Percentiles rank a stretch among this genome's conserved stretches.
Evolutionary conservation across 2,888 invertebrate genomes (phyloP).

Genomic region (Heliconius ethilla): DNA sequence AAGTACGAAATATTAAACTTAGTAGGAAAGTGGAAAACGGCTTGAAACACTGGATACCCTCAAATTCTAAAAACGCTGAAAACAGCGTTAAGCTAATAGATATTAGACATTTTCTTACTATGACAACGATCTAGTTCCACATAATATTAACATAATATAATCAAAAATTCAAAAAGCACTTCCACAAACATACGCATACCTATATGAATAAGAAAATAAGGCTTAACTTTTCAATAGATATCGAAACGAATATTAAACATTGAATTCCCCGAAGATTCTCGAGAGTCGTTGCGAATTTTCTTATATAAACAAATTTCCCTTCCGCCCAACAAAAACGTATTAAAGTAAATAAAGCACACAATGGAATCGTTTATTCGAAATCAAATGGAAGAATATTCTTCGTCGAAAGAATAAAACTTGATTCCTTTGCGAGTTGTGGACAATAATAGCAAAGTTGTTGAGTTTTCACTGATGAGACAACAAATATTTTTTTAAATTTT

Average conservation of each 20-base stretch:
- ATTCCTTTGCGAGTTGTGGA: conserved; percentile 22
- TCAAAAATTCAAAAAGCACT: not conserved
- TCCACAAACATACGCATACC: not conserved
- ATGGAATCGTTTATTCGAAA: conserved; percentile 45
- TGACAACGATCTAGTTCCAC: not conserved
- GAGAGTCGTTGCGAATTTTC: conserved; percentile 36
- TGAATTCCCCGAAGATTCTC: conserved; percentile 32
- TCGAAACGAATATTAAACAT: conserved; percentile 26
- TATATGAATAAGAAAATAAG: conserved; percentile 11
- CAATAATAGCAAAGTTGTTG: conserved; percentile 27
- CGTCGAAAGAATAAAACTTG: conserved; percentile 27
- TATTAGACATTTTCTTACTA: too few relatives aligned
- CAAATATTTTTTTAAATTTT: not conserved
- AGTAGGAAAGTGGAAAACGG: too few relatives aligned
- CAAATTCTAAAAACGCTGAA: too few relatives aligned
- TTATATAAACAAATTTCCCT: conserved; percentile 43
- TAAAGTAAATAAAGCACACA: conserved; percentile 47
- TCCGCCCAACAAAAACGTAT: conserved; percentile 44
- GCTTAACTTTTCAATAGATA: conserved; percentile 23
- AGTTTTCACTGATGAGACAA: conserved; percentile 20
- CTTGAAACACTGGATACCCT: too few relatives aligned
- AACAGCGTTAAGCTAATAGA: too few relatives aligned
- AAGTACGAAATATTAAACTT: too few relatives aligned
- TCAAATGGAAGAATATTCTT: conserved; percentile 44
- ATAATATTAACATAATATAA: not conserved